A percentile compares a stretch with the other conserved stretches of the same genome.
Evolutionary conservation across 2,797 vertebrate species (phyloP).

Genomic region (Gallinago solitaria): DNA sequence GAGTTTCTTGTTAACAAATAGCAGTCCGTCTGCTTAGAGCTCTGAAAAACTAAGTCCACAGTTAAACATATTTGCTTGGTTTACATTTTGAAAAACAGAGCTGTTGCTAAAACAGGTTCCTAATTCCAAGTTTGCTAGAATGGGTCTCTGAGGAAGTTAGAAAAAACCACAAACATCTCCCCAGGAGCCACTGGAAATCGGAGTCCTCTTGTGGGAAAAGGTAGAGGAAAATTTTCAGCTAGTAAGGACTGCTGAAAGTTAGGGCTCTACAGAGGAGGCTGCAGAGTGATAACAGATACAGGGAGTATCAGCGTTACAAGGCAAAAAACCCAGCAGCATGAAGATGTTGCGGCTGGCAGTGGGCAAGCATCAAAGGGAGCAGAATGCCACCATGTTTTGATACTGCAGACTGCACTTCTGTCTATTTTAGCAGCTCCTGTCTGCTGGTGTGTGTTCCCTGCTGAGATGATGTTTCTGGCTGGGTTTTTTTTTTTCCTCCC

Average conservation of each 20-base stretch:
- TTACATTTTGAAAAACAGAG: constrained; percentile 26
- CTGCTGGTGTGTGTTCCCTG: not conserved
- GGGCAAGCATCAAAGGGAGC: constrained; percentile 4
- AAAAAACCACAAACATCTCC: not conserved
- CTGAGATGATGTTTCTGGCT: not conserved
- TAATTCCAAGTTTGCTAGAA: constrained; percentile 22
- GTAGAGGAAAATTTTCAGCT: not conserved
- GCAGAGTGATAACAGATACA: not conserved
- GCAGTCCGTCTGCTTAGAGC: not conserved
- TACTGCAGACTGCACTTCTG: not conserved
- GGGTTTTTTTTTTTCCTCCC: not conserved
- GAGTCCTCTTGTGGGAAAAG: constrained; percentile 1
- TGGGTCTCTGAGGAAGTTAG: not conserved
- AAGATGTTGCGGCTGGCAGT: not conserved
- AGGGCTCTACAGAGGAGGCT: not conserved
- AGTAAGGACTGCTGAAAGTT: not conserved
- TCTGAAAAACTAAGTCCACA: not conserved
- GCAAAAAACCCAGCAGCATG: not conserved
- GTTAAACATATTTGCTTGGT: not conserved
- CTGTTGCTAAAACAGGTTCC: constrained; percentile 21
- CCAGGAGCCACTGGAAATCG: not conserved
- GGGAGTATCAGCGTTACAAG: not conserved
- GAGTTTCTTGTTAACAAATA: not conserved
- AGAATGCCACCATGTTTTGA: not conserved
- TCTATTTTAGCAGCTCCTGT: not conserved